Percentiles rank a stretch among this genome's conserved stretches.
Evolutionary conservation across 2,888 invertebrate species (phyloP).

Genomic region (Ptychoptera contaminata): DNA sequence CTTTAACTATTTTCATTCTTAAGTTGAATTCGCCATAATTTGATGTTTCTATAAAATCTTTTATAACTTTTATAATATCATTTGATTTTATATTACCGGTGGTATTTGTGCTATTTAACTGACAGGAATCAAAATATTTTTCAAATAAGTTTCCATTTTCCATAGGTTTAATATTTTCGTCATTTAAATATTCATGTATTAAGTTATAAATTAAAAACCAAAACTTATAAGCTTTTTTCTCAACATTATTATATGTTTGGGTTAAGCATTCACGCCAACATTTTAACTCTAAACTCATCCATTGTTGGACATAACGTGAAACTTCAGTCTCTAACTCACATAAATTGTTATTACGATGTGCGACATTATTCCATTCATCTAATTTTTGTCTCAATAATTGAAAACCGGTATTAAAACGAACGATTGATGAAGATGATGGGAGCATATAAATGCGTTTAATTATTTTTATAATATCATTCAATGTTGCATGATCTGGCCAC

Average conservation of each 20-base stretch:
- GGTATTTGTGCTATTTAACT: conserved; percentile 13
- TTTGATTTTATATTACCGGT: conserved; percentile 16
- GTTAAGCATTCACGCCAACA: conserved; percentile 77
- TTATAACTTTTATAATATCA: conserved; percentile 40
- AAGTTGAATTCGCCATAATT: conserved; percentile 69
- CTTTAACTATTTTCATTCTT: conserved; percentile 58
- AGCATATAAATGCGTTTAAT: conserved; percentile 50
- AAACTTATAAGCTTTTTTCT: conserved; percentile 60
- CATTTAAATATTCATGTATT: conserved; percentile 42
- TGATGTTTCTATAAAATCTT: conserved; percentile 70
- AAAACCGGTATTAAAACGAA: conserved; percentile 77
- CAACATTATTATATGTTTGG: conserved; percentile 44
- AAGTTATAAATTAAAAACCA: conserved; percentile 80
- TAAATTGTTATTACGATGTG: conserved; percentile 73
- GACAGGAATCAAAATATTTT: conserved; percentile 19
- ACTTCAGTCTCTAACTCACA: conserved; percentile 53
- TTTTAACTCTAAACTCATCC: conserved; percentile 79
- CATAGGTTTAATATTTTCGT: conserved; percentile 17
- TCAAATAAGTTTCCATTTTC: conserved; percentile 18
- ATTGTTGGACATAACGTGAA: conserved; percentile 68
- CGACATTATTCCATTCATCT: conserved; percentile 85
- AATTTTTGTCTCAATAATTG: conserved; percentile 74
- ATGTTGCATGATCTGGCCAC: conserved; percentile 83
- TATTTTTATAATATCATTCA: conserved; percentile 56
- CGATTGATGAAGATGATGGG: conserved; percentile 64